Conservation (phyloP, 2,888 invertebrate genomes). For the Stenchaetothrips biformis region DNA sequence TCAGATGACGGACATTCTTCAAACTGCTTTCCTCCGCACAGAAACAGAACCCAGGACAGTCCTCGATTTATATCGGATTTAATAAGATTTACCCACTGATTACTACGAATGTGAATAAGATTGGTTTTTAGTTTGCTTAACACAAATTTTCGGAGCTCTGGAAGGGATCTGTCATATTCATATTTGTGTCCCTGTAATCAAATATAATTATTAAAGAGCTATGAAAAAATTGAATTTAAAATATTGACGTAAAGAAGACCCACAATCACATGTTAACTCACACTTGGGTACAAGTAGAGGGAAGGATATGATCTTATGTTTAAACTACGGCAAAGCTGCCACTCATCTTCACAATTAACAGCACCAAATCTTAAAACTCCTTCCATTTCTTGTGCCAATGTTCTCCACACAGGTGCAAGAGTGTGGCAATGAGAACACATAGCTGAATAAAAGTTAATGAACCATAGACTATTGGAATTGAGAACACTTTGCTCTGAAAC, state of each 20-base stretch:
- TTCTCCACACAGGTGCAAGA: slow-evolving; percentile 76
- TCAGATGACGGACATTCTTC: slow-evolving; percentile 38
- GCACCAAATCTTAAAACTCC: slow-evolving; percentile 77
- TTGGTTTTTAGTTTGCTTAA: slow-evolving; percentile 40
- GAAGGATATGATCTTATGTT: slow-evolving; percentile 72
- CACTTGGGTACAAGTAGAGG: slow-evolving; percentile 61
- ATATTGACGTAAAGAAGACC: neutral
- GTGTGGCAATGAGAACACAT: slow-evolving; percentile 80
- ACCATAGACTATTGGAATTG: slow-evolving; percentile 64
- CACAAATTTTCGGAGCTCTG: slow-evolving; percentile 36
- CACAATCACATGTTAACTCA: slow-evolving; percentile 40
- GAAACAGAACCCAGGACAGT: slow-evolving; percentile 41
- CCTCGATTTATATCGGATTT: slow-evolving; percentile 36
- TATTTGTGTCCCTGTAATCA: neutral
- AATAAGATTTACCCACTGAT: slow-evolving; percentile 39
- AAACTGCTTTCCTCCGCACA: slow-evolving; percentile 42
- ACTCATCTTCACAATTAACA: slow-evolving; percentile 84
- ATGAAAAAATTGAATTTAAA: neutral
- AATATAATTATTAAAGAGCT: neutral
- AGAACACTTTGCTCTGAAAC: slow-evolving; percentile 52
- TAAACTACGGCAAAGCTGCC: slow-evolving; percentile 68
- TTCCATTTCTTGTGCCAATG: slow-evolving; percentile 68
- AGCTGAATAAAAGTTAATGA: slow-evolving; percentile 84
- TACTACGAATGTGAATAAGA: slow-evolving; percentile 40
- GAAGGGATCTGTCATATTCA: neutral